Conservation (phyloP, 1,140 invertebrate genomes). For the Pseudomyrmex sp. region DNA sequence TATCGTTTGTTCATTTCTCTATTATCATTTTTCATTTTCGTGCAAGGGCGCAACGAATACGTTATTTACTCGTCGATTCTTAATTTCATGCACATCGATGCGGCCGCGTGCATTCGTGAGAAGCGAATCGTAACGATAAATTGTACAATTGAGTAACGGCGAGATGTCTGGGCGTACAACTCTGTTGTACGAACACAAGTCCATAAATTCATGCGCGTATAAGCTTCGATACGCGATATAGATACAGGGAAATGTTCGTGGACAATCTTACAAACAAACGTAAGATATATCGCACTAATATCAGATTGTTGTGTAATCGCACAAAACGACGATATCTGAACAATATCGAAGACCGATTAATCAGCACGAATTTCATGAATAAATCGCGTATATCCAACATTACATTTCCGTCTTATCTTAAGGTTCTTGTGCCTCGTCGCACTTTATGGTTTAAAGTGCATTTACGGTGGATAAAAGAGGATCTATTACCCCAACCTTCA, state of each 20-base stretch:
- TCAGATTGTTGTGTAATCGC: neutral
- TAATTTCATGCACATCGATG: slow-evolving; percentile 30
- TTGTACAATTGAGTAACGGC: slow-evolving; percentile 42
- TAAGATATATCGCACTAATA: slow-evolving; percentile 8
- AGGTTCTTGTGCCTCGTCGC: slow-evolving; percentile 3
- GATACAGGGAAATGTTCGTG: slow-evolving; percentile 21
- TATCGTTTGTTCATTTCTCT: neutral
- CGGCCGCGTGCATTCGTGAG: neutral
- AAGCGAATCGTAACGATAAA: slow-evolving; percentile 46
- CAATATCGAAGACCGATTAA: slow-evolving; percentile 13
- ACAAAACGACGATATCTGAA: neutral
- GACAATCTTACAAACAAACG: neutral
- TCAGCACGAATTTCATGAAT: slow-evolving; percentile 1
- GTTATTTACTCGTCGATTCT: slow-evolving; percentile 20
- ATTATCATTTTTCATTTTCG: neutral
- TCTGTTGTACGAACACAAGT: slow-evolving; percentile 13
- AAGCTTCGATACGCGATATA: neutral
- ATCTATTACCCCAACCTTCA: slow-evolving; percentile 56
- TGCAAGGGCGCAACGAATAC: neutral
- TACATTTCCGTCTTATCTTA: slow-evolving; percentile 28
- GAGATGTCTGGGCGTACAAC: slow-evolving; percentile 4
- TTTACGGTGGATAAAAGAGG: slow-evolving; percentile 42
- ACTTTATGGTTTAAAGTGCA: slow-evolving; percentile 27
- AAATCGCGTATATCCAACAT: slow-evolving; percentile 19
- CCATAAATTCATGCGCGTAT: slow-evolving; percentile 36